Evolutionary conservation across 2,113 vertebrate species (phyloP).

Genomic region (Chaetorhynchus papuensis): DNA sequence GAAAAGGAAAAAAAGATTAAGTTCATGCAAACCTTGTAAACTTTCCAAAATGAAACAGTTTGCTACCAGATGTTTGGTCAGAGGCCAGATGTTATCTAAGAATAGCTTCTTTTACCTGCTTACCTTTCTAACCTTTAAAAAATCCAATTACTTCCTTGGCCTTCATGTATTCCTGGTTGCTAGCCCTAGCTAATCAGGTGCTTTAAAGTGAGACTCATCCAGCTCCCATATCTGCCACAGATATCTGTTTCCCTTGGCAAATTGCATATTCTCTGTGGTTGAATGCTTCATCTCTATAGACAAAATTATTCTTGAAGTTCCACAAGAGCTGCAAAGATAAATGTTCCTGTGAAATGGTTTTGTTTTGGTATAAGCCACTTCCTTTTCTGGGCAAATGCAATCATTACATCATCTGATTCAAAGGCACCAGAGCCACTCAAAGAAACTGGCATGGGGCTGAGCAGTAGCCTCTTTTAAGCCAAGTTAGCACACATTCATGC

Average conservation of each 20-base stretch:
- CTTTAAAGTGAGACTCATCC: neutral
- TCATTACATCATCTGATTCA: neutral
- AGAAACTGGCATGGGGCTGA: neutral
- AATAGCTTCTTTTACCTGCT: constrained; percentile 49
- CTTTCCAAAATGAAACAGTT: constrained; percentile 16
- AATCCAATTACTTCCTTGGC: constrained; percentile 8
- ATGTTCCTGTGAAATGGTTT: neutral
- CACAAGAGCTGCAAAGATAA: neutral
- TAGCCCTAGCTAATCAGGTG: neutral
- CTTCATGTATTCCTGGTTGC: neutral
- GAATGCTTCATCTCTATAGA: neutral
- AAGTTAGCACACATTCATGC: neutral
- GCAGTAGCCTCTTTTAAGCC: neutral
- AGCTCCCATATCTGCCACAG: neutral
- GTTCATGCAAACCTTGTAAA: neutral
- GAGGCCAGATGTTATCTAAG: constrained; percentile 44
- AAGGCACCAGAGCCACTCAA: neutral
- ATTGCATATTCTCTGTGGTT: neutral
- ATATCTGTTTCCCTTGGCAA: neutral
- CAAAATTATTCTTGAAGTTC: neutral
- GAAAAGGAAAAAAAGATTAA: neutral
- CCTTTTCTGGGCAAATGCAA: neutral
- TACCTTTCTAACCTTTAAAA: constrained; percentile 6
- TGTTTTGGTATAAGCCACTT: neutral
- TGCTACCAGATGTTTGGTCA: constrained; percentile 44